Evolutionary conservation across 1,140 invertebrate genomes (phyloP).

Genomic region (Nylanderia fulva): DNA sequence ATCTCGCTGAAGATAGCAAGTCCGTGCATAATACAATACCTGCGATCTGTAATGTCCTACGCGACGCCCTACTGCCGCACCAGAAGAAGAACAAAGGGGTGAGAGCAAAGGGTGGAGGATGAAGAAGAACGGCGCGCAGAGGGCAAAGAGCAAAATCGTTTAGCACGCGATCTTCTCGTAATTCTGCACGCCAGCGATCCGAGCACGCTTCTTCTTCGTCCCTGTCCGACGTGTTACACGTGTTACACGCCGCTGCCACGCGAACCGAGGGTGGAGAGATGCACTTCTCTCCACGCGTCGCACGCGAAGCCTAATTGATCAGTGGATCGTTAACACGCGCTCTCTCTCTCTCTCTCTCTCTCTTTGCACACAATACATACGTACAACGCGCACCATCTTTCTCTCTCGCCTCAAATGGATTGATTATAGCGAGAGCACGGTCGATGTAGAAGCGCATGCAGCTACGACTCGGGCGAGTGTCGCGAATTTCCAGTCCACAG

Average conservation of each 20-base stretch:
- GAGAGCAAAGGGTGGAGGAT: not conserved
- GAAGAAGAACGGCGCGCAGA: conserved; percentile 38
- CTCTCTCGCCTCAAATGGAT: conserved; percentile 59
- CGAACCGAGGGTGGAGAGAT: conserved; percentile 45
- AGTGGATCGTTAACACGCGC: conserved; percentile 75
- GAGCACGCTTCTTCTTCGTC: conserved; percentile 73
- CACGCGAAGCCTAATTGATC: conserved; percentile 78
- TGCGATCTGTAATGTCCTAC: conserved; percentile 64
- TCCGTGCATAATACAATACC: conserved; percentile 38
- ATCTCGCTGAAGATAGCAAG: conserved; percentile 46
- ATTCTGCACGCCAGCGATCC: conserved; percentile 77
- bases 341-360: conserved; percentile 22
- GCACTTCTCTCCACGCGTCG: conserved; percentile 58
- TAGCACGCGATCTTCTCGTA: conserved; percentile 84
- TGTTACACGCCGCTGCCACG: conserved; percentile 69
- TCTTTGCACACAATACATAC: not conserved
- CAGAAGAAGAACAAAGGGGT: not conserved
- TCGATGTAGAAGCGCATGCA: conserved; percentile 40
- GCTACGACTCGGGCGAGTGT: conserved; percentile 2
- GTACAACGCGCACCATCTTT: not conserved
- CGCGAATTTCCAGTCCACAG: conserved; percentile 25
- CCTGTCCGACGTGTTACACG: conserved; percentile 69
- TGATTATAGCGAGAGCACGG: conserved; percentile 65
- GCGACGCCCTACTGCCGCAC: conserved; percentile 28
- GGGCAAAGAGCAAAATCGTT: conserved; percentile 76